These are phyloP conservation scores for Centrocercus urophasianus DNA, from an alignment of 2,113 vertebrate species.

Conservation along the genomic window DNA sequence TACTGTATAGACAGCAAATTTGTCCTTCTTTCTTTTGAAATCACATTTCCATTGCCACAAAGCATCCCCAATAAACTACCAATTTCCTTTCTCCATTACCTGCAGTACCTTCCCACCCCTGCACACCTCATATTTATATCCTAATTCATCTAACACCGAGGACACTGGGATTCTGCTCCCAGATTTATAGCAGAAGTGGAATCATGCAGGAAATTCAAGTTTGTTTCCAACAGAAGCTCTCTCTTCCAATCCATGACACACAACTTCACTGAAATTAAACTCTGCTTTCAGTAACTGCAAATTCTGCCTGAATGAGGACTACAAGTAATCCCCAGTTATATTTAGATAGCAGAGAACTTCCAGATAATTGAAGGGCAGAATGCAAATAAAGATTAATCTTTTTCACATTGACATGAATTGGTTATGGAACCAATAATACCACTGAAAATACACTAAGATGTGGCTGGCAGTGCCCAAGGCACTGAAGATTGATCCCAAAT, in stretches of 20 bases:
- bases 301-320: neutral
- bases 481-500: neutral
- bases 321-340: neutral
- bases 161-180: neutral
- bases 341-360: neutral
- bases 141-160: neutral
- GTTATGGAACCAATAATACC: neutral
- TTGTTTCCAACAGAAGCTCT: neutral
- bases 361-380: neutral
- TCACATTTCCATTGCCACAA: neutral
- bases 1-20: accelerated
- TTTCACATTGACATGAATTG: neutral
- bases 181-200: neutral
- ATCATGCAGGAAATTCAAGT: neutral
- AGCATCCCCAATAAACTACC: neutral
- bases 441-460: neutral
- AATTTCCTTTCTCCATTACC: neutral
- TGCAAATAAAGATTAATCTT: neutral
- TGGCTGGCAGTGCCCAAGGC: neutral
- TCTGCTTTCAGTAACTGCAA: neutral
- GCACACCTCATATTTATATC: neutral
- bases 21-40: neutral
- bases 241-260: neutral
- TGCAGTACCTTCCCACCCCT: neutral
- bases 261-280: neutral